These are phyloP conservation scores for Uropetala carovei DNA, from an alignment of 2,888 invertebrate species.

Conservation along the genomic window DNA sequence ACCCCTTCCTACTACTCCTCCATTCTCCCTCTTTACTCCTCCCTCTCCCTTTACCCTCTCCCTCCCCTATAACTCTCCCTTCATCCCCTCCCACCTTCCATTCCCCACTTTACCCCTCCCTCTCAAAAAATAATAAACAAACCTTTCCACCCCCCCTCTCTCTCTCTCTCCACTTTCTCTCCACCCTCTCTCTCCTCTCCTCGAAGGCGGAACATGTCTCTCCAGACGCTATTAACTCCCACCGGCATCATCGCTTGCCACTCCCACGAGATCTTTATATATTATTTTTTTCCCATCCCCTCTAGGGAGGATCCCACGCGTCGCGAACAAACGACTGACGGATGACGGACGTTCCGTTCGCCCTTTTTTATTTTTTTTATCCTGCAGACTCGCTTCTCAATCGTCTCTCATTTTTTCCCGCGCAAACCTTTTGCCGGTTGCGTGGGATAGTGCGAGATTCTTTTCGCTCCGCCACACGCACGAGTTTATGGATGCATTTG, in stretches of 20 bases:
- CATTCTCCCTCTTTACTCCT: neutral
- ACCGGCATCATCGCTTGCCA: neutral
- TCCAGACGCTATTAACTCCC: neutral
- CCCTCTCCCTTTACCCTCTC: neutral
- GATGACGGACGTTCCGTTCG: neutral
- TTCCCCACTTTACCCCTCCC: neutral
- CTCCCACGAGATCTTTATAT: neutral
- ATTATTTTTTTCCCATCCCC: no score
- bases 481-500: constrained; percentile 19
- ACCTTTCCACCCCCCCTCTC: neutral
- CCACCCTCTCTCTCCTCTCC: no score
- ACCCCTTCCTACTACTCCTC: neutral
- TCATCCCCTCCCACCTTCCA: neutral
- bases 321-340: neutral
- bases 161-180: neutral
- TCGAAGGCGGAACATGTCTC: neutral
- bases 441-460: neutral
- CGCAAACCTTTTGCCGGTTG: neutral
- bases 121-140: neutral
- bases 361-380: neutral
- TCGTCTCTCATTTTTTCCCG: neutral
- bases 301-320: neutral
- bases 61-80: neutral
- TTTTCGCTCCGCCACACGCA: neutral
- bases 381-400: neutral